Evolutionary conservation across 2,797 vertebrate genomes (phyloP), one percentile per base, ranked within the genome.

Genomic region (Bovichtus variegatus): DNA sequence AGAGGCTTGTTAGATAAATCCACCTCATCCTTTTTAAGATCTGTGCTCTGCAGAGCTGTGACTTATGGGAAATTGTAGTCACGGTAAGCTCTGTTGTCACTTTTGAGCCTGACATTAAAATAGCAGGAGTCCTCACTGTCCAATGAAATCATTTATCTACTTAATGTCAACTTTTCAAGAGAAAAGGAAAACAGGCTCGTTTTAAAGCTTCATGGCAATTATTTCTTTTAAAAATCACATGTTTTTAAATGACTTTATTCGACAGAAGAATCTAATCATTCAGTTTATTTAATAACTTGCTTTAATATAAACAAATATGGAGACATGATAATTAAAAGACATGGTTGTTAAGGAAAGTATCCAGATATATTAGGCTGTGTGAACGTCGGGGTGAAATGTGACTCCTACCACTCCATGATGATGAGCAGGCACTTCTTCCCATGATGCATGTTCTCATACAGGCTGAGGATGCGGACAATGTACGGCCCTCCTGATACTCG

Each of bases 401-500:
- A 23, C 19, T 71, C 95, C 1, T 96, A 98, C 98, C 98, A 99
- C 92, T 99, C 98, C 98, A 99, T 99, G 92, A 99, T 90, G 80
- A 99, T 98, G 84, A 99, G 97, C 76, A 99, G 96, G 72, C 98
- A 99, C 82, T 98, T 98, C 91, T 97, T 99, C 49, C 96, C 95
- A 0, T 96, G 96, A 67, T 99, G 96, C 95, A 99, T 97, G 89
- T 99, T 99, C 91, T 99, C 98, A 19, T 99, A 99, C 49, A 99
- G 95, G 78, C 94, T 97, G 87, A 99, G 91, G 84, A 99, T 97
- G 4, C 94, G 94, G 55, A 99, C 98, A 0, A 99, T 98, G 90
- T 99, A 96, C 4, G 97, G 97, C 9, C 98, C 98, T 0, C 92
- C 96, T 0, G 97, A 99, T 0, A 97, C 98, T 62, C 95, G 90